Percentiles rank a stretch among this genome's conserved stretches.
Conservation (phyloP, 1,140 invertebrate genomes). For the Maniola jurtina region DNA sequence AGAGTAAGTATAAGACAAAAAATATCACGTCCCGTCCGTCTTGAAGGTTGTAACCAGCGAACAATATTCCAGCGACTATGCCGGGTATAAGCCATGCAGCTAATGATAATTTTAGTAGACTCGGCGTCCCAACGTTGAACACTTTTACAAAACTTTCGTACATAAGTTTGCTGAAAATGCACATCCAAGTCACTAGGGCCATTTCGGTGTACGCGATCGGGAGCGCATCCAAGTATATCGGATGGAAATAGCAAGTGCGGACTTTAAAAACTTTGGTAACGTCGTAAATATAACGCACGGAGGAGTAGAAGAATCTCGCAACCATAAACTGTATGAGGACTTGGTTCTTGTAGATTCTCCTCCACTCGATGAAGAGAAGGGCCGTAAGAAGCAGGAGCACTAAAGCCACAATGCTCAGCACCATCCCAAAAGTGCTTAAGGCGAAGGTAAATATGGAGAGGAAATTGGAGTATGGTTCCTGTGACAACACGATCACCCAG, state of each 20-base stretch:
- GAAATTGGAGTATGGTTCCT: constrained; percentile 17
- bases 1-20: constrained; percentile 43
- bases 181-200: constrained; percentile 59
- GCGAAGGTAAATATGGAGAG: constrained; percentile 33
- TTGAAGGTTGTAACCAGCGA: constrained; percentile 27
- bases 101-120: constrained; percentile 45
- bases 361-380: constrained; percentile 57
- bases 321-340: constrained; percentile 65
- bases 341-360: constrained; percentile 58
- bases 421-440: constrained; percentile 49
- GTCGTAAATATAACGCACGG: constrained; percentile 45
- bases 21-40: constrained; percentile 26
- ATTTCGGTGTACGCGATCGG: constrained; percentile 51
- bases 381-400: constrained; percentile 52
- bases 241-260: constrained; percentile 4
- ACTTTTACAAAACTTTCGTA: constrained; percentile 59
- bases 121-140: constrained; percentile 37
- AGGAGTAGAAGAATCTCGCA: constrained; percentile 51
- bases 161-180: constrained; percentile 61
- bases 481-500: constrained; percentile 5
- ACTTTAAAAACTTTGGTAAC: constrained; percentile 32
- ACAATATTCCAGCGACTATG: constrained; percentile 32
- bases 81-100: constrained; percentile 48
- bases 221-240: constrained; percentile 33
- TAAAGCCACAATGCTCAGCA: constrained; percentile 41